Percentiles rank a stretch among this genome's conserved stretches.
Evolutionary conservation across 2,888 invertebrate species (phyloP).

Genomic region (Troglohyphantes excavatus): DNA sequence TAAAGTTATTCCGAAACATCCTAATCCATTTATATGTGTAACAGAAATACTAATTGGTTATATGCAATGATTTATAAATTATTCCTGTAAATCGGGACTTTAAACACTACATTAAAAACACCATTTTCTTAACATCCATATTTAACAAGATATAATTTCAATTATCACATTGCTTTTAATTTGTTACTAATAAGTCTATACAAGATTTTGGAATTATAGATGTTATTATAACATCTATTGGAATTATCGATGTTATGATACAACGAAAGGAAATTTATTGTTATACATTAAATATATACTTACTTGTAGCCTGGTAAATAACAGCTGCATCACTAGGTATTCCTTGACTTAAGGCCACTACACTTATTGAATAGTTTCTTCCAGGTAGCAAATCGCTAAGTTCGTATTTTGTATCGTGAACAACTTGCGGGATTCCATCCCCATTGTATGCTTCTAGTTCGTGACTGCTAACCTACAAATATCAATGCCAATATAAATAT

Average conservation of each 20-base stretch:
- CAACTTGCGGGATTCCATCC: slow-evolving; percentile 77
- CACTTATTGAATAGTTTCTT: slow-evolving; percentile 93
- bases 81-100: too few relatives aligned
- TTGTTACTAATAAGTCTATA: too few relatives aligned
- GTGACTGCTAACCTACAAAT: slow-evolving; percentile 85
- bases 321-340: slow-evolving; percentile 89
- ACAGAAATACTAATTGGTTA: too few relatives aligned
- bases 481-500: too few relatives aligned
- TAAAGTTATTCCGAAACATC: too few relatives aligned
- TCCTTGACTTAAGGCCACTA: slow-evolving; percentile 92
- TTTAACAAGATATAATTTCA: too few relatives aligned
- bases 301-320: slow-evolving; percentile 88
- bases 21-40: too few relatives aligned
- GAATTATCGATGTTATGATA: not conserved
- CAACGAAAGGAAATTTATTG: not conserved
- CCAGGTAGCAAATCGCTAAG: slow-evolving; percentile 92
- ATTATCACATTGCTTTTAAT: too few relatives aligned
- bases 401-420: slow-evolving; percentile 81
- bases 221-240: not conserved
- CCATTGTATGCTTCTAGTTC: slow-evolving; percentile 75
- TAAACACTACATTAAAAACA: too few relatives aligned
- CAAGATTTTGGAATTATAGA: too few relatives aligned
- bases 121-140: too few relatives aligned
- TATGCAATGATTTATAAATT: too few relatives aligned
- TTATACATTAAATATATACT: slow-evolving; percentile 79